Conservation (phyloP, 2,797 vertebrate genomes). For the Columba guinea region DNA sequence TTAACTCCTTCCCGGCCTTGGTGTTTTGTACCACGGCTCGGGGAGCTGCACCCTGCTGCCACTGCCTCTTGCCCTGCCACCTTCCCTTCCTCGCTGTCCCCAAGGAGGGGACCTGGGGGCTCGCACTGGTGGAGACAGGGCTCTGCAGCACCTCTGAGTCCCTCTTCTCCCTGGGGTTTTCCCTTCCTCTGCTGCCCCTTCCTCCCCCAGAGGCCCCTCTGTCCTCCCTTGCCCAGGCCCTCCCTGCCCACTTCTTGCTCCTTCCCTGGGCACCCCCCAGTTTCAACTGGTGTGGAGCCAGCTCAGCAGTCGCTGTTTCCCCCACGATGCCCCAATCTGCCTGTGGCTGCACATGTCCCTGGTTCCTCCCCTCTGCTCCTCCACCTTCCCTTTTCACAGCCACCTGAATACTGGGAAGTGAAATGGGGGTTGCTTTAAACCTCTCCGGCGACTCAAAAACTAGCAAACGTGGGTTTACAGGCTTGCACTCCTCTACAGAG, state of each 20-base stretch:
- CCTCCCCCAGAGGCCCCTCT: fast-evolving
- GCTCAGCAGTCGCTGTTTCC: neutral
- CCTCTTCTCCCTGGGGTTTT: neutral
- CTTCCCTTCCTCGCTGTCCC: neutral
- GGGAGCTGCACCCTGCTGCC: neutral
- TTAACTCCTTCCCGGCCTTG: neutral
- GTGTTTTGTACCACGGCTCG: neutral
- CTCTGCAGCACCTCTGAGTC: neutral
- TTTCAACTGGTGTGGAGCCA: neutral
- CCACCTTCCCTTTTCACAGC: neutral
- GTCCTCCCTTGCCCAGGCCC: neutral
- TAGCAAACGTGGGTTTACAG: fast-evolving
- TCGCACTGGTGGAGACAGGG: fast-evolving
- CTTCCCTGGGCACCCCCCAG: neutral
- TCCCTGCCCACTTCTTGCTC: neutral
- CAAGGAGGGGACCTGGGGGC: neutral
- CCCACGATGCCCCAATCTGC: neutral
- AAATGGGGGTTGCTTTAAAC: neutral
- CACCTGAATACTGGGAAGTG: fast-evolving
- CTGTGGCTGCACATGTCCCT: neutral
- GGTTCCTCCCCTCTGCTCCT: neutral
- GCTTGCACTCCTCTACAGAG: neutral
- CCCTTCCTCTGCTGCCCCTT: neutral
- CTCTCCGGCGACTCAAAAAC: neutral
- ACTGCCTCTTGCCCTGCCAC: conserved; percentile 10